Percentiles rank a stretch among this genome's conserved stretches.
Conservation (phyloP, 2,113 vertebrate genomes). For the Monarcha castaneiventris region DNA sequence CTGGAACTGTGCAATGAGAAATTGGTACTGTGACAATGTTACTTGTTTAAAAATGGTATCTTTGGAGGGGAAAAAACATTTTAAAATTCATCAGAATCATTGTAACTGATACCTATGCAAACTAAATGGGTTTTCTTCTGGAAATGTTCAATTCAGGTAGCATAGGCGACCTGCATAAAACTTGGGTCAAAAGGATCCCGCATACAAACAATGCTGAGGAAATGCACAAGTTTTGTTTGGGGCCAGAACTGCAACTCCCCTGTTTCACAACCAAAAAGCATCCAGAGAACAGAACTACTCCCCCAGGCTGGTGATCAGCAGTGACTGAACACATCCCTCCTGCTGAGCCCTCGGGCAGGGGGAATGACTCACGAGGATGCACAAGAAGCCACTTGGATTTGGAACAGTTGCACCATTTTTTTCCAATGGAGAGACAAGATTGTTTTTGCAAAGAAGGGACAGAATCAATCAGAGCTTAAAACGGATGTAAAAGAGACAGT, state of each 20-base stretch:
- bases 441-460: not conserved
- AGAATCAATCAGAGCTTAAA: not conserved
- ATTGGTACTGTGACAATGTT: not conserved
- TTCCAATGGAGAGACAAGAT: not conserved
- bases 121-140: not conserved
- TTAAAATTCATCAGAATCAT: not conserved
- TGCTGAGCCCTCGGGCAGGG: not conserved
- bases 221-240: not conserved
- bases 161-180: not conserved
- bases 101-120: not conserved
- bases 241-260: not conserved
- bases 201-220: not conserved
- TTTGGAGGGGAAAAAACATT: not conserved
- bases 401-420: not conserved
- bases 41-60: not conserved
- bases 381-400: not conserved
- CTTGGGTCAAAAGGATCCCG: not conserved
- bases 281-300: not conserved
- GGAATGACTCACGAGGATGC: not conserved
- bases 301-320: accelerated
- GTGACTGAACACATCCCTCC: not conserved
- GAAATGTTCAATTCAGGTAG: not conserved
- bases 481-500: not conserved
- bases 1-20: not conserved
- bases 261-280: not conserved